Evolutionary conservation across 2,888 invertebrate species (phyloP), one percentile per base, ranked within the genome.

Genomic region (Suillia variegata): DNA sequence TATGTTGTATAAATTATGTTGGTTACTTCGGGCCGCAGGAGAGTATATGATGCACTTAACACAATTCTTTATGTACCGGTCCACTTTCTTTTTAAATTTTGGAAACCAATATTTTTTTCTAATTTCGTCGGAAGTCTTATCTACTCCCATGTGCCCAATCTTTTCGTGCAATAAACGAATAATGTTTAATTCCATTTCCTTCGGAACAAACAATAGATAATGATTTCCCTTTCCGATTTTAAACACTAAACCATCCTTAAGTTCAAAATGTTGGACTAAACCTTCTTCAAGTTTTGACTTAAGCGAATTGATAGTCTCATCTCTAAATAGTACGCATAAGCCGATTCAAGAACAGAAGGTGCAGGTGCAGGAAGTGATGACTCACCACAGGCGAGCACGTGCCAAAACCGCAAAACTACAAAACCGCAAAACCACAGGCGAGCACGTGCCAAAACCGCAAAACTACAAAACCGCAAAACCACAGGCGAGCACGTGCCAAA

Each of bases 161-260:
- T 33, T 26, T 24, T 51, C 51, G 17, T 51, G 26, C 17, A 51
- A 3, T 15, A 20, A 21, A 5, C 51, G 17, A 20, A 60, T 49
- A 13, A 60, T 22, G 6, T 57, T 57, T 2, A n/a, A 17, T 13
- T 56, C 49, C 48, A 60, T 56, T 20, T 60, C 61, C 5, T 26
- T 38, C 2, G 61, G 50, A 2, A 51, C 51, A 50, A 34, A 56
- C 10, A 59, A 21, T n/a, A 51, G 59, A 10, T 26, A 26, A 6
- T 26, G 26, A 6, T 26, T 26, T 10, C 10, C 26, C 26, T 17
- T 52, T 38, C n/a, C 47, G 18, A 18, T 47, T 34, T 34, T 45
- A 20, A 50, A 53, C 31, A 58, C 58, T 6, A 60, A 22, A 2
- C 60, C 60, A 21, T 56, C 50, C 12, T 17, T n/a, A 6, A 56